Conservation (phyloP, 2,113 vertebrate genomes). For the Toxostoma redivivum region DNA sequence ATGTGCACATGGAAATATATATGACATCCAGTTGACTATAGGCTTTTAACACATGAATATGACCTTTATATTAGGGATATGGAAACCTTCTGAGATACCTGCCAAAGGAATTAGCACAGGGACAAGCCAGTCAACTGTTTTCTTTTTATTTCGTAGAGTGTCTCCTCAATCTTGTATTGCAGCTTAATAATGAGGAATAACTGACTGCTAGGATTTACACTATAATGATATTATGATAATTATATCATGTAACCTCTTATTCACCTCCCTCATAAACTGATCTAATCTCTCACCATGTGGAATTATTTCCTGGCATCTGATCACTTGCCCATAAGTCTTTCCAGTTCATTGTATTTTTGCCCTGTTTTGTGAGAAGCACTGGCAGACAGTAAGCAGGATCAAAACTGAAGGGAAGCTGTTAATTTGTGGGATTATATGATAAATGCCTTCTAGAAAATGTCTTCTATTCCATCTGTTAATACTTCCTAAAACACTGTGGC, state of each 20-base stretch:
- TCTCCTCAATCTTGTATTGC: not conserved
- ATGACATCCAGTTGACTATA: not conserved
- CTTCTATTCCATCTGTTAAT: not conserved
- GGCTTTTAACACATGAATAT: not conserved
- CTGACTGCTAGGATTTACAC: not conserved
- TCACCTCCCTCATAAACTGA: not conserved
- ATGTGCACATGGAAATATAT: not conserved
- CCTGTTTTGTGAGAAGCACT: not conserved
- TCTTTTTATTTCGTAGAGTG: not conserved
- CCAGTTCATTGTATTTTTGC: not conserved
- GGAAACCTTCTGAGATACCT: not conserved
- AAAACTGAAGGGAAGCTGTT: not conserved
- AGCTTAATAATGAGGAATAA: not conserved
- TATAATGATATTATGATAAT: not conserved
- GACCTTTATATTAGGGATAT: not conserved
- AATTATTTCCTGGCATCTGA: not conserved
- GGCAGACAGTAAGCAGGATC: not conserved
- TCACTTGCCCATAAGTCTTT: not conserved
- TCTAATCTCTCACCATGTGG: not conserved
- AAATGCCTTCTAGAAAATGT: not conserved
- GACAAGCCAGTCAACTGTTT: not conserved
- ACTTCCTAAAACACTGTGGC: not conserved
- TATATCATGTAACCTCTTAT: not conserved
- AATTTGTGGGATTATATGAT: not conserved
- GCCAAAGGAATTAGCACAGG: not conserved